These are phyloP conservation scores for Karalla daura DNA, from an alignment of 2,797 vertebrate genomes.

Conservation along the genomic window DNA sequence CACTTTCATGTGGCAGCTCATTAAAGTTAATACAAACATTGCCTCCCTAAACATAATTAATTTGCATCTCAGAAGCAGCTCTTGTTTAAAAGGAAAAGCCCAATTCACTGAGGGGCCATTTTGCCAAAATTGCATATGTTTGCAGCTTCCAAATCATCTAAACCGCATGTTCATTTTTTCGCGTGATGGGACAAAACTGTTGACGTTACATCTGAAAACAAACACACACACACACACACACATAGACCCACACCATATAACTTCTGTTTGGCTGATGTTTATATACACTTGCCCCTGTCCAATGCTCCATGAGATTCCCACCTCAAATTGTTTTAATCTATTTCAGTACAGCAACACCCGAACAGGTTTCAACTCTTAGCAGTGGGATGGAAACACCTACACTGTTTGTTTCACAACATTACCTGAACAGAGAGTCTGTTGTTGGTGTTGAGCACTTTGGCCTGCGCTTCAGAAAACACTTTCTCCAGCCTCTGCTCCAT, in stretches of 20 bases:
- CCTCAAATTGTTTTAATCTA: too few relatives aligned
- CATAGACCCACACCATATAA: background rate
- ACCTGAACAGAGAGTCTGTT: constrained; percentile 93
- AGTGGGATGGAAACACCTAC: background rate
- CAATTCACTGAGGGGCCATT: constrained; percentile 45
- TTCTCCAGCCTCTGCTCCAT: constrained; percentile 95
- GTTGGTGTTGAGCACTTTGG: constrained; percentile 87
- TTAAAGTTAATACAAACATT: constrained; percentile 64
- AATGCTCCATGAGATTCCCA: too few relatives aligned
- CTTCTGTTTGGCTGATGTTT: background rate
- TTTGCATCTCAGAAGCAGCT: constrained; percentile 52
- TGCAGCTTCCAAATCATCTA: constrained; percentile 33
- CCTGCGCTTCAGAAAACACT: constrained; percentile 93
- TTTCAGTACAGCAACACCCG: too few relatives aligned
- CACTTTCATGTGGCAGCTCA: constrained; percentile 57
- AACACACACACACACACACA: background rate
- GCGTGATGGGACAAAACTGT: constrained; percentile 13
- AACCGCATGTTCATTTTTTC: constrained; percentile 22
- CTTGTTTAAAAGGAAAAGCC: constrained; percentile 39
- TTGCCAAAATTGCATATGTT: constrained; percentile 49
- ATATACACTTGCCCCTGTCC: background rate
- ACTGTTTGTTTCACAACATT: constrained; percentile 19
- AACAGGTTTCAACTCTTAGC: too few relatives aligned
- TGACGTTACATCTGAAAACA: background rate
- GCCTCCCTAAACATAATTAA: constrained; percentile 59